These are phyloP conservation scores for Drosophila pectinifera DNA, from an alignment of 1,140 invertebrate genomes.

Conservation along the genomic window DNA sequence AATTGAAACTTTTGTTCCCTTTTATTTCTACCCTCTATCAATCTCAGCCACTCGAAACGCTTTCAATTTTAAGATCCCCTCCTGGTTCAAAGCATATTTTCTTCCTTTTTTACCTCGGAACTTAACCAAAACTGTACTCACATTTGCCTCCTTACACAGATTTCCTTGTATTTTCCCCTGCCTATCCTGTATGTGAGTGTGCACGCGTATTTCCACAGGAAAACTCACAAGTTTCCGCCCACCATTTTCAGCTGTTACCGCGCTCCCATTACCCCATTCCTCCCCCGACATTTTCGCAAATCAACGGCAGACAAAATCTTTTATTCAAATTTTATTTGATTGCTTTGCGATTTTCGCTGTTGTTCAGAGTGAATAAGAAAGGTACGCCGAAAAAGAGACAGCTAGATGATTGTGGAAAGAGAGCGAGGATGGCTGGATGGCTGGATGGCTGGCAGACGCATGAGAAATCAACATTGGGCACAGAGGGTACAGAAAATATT, in stretches of 20 bases:
- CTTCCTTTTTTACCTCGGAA: not conserved
- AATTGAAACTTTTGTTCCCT: slow-evolving; percentile 15
- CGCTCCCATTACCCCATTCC: slow-evolving; percentile 1
- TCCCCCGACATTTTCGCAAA: slow-evolving; percentile 65
- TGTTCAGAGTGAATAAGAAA: slow-evolving; percentile 52
- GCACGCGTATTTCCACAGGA: slow-evolving; percentile 32
- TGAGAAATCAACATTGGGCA: slow-evolving; percentile 74
- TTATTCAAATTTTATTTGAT: slow-evolving; percentile 84
- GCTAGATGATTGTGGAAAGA: not conserved
- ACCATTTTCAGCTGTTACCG: slow-evolving; percentile 57
- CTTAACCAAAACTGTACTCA: slow-evolving; percentile 51
- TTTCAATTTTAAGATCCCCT: slow-evolving; percentile 30
- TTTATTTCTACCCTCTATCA: not conserved
- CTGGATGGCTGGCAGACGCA: slow-evolving; percentile 32
- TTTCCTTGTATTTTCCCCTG: slow-evolving; percentile 24
- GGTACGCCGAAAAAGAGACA: slow-evolving; percentile 26
- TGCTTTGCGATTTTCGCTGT: slow-evolving; percentile 81
- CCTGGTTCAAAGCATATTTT: slow-evolving; percentile 5
- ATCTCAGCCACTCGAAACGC: slow-evolving; percentile 7
- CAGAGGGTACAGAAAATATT: slow-evolving; percentile 78
- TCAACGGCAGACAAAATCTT: slow-evolving; percentile 83
- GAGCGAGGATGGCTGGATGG: slow-evolving; percentile 1
- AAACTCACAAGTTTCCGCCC: slow-evolving; percentile 75
- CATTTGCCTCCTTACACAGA: slow-evolving; percentile 20
- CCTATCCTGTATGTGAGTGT: slow-evolving; percentile 1